Conservation (phyloP, 2,797 vertebrate species). For the Leuciscus waleckii region DNA sequence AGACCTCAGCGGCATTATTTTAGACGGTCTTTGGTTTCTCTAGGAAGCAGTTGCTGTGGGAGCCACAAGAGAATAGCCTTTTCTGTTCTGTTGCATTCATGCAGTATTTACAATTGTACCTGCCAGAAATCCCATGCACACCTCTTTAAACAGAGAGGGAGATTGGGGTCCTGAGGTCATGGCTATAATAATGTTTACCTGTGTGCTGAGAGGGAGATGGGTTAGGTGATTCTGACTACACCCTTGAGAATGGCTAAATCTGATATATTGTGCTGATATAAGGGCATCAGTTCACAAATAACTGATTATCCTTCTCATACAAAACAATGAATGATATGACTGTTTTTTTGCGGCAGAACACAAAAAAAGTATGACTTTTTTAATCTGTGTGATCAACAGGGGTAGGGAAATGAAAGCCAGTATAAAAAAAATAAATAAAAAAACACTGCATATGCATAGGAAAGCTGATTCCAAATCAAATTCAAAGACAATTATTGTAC, state of each 20-base stretch:
- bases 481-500: not conserved
- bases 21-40: not conserved
- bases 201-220: conserved; percentile 56
- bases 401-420: not conserved
- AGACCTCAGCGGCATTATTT: conserved; percentile 18
- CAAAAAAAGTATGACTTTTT: not conserved
- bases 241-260: not conserved
- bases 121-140: not conserved
- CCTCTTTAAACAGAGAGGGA: conserved; percentile 47
- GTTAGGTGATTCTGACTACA: conserved; percentile 33
- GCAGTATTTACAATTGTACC: not conserved
- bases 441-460: not conserved
- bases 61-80: not conserved
- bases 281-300: conserved; percentile 15
- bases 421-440: too few relatives aligned
- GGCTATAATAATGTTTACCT: conserved; percentile 60
- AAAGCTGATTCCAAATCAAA: not conserved
- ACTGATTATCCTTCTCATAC: not conserved
- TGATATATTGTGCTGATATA: conserved; percentile 9
- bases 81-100: conserved; percentile 6
- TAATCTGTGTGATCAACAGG: not conserved
- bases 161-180: conserved; percentile 7
- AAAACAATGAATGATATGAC: not conserved
- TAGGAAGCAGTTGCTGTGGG: not conserved
- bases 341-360: not conserved